A percentile compares a stretch with the other conserved stretches of the same genome.
phyloP scores from a whole-genome alignment of 2,888 invertebrate genomes.

The Urechis unicinctus region DNA sequence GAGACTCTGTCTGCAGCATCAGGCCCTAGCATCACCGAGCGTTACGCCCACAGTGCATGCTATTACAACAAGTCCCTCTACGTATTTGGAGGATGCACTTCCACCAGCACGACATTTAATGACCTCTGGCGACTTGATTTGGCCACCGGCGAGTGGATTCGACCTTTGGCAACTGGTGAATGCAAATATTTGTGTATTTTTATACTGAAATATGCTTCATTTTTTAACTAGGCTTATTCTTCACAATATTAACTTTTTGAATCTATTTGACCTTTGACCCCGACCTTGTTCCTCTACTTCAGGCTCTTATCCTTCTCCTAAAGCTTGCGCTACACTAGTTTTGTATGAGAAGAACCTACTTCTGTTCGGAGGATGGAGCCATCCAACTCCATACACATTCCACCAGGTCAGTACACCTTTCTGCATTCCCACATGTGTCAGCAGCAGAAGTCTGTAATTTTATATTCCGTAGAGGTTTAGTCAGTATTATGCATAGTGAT shows the following conservation, averaged over 20 bases:
- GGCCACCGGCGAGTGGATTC: conserved; percentile 73
- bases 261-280: neutral
- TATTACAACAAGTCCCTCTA: conserved; percentile 60
- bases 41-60: conserved; percentile 87
- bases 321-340: conserved; percentile 90
- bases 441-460: too few relatives aligned
- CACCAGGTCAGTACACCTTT: too few relatives aligned
- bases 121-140: conserved; percentile 92
- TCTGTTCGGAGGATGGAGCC: conserved; percentile 93
- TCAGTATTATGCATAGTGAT: too few relatives aligned
- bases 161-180: conserved; percentile 48
- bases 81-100: conserved; percentile 92
- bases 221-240: too few relatives aligned
- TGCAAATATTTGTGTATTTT: neutral
- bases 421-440: too few relatives aligned
- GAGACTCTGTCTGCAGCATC: conserved; percentile 32
- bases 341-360: conserved; percentile 74
- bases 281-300: conserved; percentile 39
- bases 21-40: conserved; percentile 74
- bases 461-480: too few relatives aligned
- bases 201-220: too few relatives aligned
- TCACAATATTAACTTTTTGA: too few relatives aligned
- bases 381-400: conserved; percentile 72
- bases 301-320: conserved; percentile 89
- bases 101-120: conserved; percentile 89